phyloP scores from a whole-genome alignment of 2,797 vertebrate species.

The Buphagus erythrorhynchus region DNA sequence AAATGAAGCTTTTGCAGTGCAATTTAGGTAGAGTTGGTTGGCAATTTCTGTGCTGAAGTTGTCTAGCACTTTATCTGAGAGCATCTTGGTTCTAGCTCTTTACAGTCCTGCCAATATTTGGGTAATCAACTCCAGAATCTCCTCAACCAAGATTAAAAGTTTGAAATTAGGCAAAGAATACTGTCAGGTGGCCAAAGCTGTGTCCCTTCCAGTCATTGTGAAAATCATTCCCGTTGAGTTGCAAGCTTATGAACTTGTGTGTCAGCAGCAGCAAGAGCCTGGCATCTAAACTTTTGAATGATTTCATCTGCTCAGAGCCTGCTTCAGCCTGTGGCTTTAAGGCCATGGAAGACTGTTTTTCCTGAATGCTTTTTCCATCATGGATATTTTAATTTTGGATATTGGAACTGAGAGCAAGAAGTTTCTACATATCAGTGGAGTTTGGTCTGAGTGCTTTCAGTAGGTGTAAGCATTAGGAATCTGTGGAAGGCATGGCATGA shows the following conservation, averaged over 20 bases:
- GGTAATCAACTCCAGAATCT: neutral
- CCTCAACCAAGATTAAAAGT: neutral
- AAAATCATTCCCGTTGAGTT: neutral
- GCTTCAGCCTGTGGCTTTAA: neutral
- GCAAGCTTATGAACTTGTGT: neutral
- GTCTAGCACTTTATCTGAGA: neutral
- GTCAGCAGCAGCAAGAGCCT: neutral
- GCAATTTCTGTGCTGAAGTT: neutral
- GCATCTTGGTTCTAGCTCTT: neutral
- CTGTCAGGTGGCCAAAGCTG: neutral
- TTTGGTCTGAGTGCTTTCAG: neutral
- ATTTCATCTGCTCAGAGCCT: neutral
- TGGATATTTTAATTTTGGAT: neutral
- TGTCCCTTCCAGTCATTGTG: neutral
- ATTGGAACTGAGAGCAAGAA: neutral
- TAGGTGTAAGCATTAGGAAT: neutral
- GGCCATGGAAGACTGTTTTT: neutral
- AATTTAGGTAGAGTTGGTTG: neutral
- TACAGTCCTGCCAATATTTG: neutral
- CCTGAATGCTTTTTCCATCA: neutral
- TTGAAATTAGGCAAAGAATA: neutral
- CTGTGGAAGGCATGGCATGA: neutral
- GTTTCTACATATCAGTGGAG: rapidly evolving
- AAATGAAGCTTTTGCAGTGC: neutral
- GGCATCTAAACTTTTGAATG: neutral